phyloP scores from a whole-genome alignment of 2,797 vertebrate genomes.

The Threskiornis aethiopicus region DNA sequence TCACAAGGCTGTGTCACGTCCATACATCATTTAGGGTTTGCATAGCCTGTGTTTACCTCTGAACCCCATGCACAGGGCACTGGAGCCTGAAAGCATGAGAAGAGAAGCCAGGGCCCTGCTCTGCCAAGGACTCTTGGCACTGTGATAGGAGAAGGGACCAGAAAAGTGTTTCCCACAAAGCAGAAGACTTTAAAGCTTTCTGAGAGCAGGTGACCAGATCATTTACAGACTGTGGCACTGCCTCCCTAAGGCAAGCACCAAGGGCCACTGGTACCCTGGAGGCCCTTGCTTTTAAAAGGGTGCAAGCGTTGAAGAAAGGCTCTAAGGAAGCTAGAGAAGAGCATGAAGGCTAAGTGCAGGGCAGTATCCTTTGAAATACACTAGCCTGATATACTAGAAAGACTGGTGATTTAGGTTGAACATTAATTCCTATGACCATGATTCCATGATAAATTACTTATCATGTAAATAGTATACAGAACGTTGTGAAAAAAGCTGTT shows the following conservation, averaged over 20 bases:
- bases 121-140: neutral
- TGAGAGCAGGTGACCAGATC: neutral
- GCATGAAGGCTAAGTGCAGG: neutral
- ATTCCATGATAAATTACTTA: neutral
- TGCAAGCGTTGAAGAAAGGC: neutral
- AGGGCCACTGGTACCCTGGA: neutral
- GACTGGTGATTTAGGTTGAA: neutral
- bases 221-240: neutral
- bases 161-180: neutral
- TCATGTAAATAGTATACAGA: neutral
- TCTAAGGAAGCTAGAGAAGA: neutral
- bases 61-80: neutral
- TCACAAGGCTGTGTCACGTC: neutral
- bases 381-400: neutral
- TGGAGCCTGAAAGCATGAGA: neutral
- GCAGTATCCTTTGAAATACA: neutral
- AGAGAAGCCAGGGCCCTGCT: neutral
- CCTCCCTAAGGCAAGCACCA: neutral
- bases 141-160: neutral
- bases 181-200: neutral
- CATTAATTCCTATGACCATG: neutral
- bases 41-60: neutral
- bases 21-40: neutral
- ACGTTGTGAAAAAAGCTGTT: neutral
- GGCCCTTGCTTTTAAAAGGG: neutral